Conservation (phyloP, 2,797 vertebrate species). For the Cyprinodon diabolis region DNA sequence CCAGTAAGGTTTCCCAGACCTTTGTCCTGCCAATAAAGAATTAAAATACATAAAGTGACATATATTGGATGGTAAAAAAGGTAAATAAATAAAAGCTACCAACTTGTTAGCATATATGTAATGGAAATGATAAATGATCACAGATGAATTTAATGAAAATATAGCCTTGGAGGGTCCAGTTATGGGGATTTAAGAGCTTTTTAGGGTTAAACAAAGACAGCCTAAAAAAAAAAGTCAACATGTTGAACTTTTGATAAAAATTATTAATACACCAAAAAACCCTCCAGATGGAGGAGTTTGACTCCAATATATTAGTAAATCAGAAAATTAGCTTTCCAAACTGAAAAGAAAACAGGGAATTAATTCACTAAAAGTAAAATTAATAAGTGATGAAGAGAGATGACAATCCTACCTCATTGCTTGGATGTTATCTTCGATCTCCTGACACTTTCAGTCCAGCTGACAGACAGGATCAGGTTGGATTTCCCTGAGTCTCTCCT, state of each 20-base stretch:
- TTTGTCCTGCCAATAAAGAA: neutral
- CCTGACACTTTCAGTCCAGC: conserved; percentile 8
- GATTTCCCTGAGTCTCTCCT: conserved; percentile 5
- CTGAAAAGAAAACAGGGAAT: too few species aligned
- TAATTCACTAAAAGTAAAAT: neutral
- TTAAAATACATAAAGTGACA: neutral
- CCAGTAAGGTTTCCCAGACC: neutral
- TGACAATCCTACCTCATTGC: conserved; percentile 37
- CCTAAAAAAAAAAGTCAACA: neutral
- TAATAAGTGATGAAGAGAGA: too few species aligned
- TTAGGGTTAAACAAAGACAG: neutral
- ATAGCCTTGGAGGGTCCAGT: neutral
- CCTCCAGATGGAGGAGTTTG: neutral
- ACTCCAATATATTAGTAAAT: neutral
- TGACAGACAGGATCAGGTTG: neutral
- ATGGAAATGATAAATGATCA: neutral
- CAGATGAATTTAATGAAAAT: neutral
- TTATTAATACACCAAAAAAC: too few species aligned
- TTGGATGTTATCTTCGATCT: conserved; percentile 9
- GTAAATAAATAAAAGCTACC: neutral
- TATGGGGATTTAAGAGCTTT: neutral
- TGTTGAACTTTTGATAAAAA: neutral
- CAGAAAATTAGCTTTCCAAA: neutral
- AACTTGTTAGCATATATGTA: neutral
- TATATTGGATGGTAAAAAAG: neutral